Evolutionary conservation across 2,113 vertebrate species (phyloP).

Genomic region (Todiramphus chloris): DNA sequence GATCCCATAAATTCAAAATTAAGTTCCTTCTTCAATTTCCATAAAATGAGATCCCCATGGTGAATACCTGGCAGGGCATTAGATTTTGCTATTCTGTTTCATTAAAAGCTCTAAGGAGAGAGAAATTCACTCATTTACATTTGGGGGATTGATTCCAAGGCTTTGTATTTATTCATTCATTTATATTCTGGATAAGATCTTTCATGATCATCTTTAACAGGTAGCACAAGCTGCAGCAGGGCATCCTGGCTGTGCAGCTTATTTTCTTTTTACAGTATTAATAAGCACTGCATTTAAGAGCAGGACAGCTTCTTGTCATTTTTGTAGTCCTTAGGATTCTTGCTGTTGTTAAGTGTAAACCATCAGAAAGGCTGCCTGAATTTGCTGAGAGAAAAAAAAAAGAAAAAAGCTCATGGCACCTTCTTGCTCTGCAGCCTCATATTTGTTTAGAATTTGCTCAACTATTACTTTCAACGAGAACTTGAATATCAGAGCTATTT

Average conservation of each 20-base stretch:
- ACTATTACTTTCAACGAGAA: slow-evolving; percentile 37
- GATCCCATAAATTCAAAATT: slow-evolving; percentile 63
- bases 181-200: not conserved
- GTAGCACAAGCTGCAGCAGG: not conserved
- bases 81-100: slow-evolving; percentile 51
- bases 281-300: not conserved
- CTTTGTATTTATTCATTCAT: not conserved
- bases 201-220: not conserved
- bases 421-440: not conserved
- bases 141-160: not conserved
- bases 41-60: not conserved
- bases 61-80: slow-evolving; percentile 38
- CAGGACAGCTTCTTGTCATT: not conserved
- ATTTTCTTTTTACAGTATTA: not conserved
- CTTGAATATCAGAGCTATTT: slow-evolving; percentile 50
- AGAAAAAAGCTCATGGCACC: not conserved
- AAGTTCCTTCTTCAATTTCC: slow-evolving; percentile 55
- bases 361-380: not conserved
- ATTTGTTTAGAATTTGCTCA: slow-evolving; percentile 30
- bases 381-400: not conserved
- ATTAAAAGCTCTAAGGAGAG: slow-evolving; percentile 28
- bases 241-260: not conserved
- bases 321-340: not conserved
- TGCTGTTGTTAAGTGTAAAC: slow-evolving; percentile 7
- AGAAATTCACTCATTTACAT: not conserved